Percentiles rank a stretch among this genome's conserved stretches.
These are phyloP conservation scores for Asarcornis scutulata DNA, from an alignment of 2,113 vertebrate species.

Conservation along the genomic window DNA sequence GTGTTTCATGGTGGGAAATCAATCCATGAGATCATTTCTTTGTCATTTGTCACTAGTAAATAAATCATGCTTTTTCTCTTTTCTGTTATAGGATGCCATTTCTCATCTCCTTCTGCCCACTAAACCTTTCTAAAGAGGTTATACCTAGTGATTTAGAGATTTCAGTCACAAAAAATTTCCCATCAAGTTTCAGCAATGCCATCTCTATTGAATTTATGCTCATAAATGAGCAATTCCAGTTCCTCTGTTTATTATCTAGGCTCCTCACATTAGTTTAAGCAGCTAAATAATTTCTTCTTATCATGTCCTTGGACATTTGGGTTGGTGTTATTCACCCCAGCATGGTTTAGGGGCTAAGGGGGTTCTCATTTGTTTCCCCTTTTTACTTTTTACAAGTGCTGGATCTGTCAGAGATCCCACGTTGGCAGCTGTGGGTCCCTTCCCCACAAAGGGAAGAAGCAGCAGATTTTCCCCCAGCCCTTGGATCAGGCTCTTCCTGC, in stretches of 20 bases:
- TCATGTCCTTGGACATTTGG: neutral
- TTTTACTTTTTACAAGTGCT: neutral
- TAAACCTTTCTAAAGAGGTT: neutral
- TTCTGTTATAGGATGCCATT: neutral
- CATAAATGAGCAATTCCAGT: neutral
- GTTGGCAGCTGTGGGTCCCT: accelerated
- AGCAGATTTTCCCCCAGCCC: accelerated
- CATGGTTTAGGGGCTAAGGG: accelerated
- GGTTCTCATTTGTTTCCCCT: neutral
- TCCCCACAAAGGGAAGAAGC: neutral
- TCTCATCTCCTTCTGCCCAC: neutral
- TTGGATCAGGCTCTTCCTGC: neutral
- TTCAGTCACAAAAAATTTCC: neutral
- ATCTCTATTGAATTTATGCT: neutral
- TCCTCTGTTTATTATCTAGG: neutral
- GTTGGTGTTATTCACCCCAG: neutral
- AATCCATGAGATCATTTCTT: neutral
- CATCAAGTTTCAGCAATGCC: neutral
- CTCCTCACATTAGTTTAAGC: neutral
- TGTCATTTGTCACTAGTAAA: neutral
- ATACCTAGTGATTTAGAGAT: constrained; percentile 10
- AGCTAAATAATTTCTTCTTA: neutral
- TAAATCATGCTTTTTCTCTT: neutral
- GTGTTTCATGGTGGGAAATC: neutral
- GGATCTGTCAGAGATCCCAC: neutral